Conservation (phyloP, 2,797 vertebrate genomes). For the Cygnus olor region DNA sequence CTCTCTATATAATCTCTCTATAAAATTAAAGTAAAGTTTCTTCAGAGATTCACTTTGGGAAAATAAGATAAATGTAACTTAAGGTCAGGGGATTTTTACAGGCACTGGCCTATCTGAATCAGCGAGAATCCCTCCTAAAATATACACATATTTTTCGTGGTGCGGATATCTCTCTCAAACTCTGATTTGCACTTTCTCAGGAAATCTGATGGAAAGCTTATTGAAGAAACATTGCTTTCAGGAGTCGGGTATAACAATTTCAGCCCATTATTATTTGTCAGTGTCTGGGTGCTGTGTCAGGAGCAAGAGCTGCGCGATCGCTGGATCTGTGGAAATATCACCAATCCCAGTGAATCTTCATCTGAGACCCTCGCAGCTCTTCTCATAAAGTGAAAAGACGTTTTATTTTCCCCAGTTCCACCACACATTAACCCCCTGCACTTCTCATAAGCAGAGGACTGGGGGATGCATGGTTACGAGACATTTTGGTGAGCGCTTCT, state of each 20-base stretch:
- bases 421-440: not conserved
- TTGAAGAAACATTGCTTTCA: not conserved
- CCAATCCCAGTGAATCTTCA: not conserved
- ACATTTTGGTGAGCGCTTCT: not conserved
- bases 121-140: not conserved
- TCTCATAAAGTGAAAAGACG: not conserved
- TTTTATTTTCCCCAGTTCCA: not conserved
- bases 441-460: not conserved
- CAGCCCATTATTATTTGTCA: not conserved
- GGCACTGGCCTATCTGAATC: not conserved
- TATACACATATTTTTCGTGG: not conserved
- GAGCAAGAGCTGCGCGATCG: not conserved
- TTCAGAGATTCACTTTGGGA: not conserved
- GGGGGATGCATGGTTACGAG: not conserved
- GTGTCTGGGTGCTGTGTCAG: not conserved
- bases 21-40: not conserved
- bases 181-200: not conserved
- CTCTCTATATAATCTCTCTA: not conserved
- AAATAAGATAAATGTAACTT: not conserved
- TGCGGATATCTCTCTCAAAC: not conserved
- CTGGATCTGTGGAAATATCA: not conserved
- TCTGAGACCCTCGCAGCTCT: not conserved
- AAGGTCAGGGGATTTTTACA: not conserved
- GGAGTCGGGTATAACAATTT: not conserved
- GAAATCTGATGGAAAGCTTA: not conserved